Base-by-base conservation (phyloP, 1,140 invertebrate genomes). In the Semibalanus balanoides region DNA sequence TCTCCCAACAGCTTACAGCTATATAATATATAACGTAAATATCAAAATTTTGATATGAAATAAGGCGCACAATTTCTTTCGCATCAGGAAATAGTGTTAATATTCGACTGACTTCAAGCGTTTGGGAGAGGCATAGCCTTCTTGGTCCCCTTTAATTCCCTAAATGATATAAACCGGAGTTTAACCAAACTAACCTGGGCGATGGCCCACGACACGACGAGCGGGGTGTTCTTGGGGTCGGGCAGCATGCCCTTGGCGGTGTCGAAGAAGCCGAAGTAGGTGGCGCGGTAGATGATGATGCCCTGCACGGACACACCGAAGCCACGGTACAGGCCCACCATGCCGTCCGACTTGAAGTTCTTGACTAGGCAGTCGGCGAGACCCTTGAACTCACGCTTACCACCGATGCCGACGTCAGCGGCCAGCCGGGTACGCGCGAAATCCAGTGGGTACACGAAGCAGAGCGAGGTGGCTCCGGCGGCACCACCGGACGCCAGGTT, bases 231-330 rank as follows among this genome's bases (percentile, higher is more conserved):
- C 87, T 93, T 93, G 76, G 91, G 89, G 82, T 95, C 90, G 78
- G 93, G 90, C 80, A 94, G 84, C 87, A 93, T 90, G 79, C 90
- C 92, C 84, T 92, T 94, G 76, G 91, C 89, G 70, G 95, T 97
- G 85, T 98, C 95, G 85, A 94, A 98, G 86, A 95, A 91, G 80
- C 95, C 95, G 84, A 98, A 98, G 88, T 96, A 98, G 79, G 92
- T 89, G 35, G 94, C 95, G 83, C 94, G 87, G 85, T 93, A 93
- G 84, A 93, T 92, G 81, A 93, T 91, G 83, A 93, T 93, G 82
- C 93, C 93, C 84, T 94, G 92, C 69, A 94, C 94, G 73, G 94
- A 97, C 77, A 97, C 94, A 79, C 89, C 89, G 84, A 97, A 97
- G 79, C 95, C 95, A 85, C 94, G 88, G 88, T 97, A 97, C 79